These are phyloP conservation scores for Erebia palarica DNA, from an alignment of 2,888 invertebrate genomes.

Conservation along the genomic window DNA sequence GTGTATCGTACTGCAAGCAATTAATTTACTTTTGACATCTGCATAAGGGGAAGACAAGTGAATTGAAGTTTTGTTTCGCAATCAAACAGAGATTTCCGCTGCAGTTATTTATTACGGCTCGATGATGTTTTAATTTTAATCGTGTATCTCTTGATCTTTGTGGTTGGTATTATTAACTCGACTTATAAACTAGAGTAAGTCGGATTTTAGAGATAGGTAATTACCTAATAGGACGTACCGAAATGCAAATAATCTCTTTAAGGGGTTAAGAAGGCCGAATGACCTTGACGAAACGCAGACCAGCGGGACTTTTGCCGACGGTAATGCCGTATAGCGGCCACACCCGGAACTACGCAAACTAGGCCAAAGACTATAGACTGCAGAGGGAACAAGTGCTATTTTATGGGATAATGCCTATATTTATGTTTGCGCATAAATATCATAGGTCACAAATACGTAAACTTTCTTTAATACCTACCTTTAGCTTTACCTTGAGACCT, in stretches of 20 bases:
- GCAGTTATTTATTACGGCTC: slow-evolving; percentile 39
- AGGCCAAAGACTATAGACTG: too few species aligned
- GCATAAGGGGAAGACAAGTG: slow-evolving; percentile 39
- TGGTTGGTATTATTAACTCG: neutral
- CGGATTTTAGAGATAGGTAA: neutral
- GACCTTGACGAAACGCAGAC: too few species aligned
- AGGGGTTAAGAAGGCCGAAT: too few species aligned
- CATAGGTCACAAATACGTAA: too few species aligned
- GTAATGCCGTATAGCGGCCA: too few species aligned
- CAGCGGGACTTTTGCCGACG: too few species aligned
- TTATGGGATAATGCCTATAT: too few species aligned
- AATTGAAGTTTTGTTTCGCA: slow-evolving; percentile 37
- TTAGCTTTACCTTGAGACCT: too few species aligned
- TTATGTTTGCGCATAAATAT: too few species aligned
- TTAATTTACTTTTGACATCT: slow-evolving; percentile 39
- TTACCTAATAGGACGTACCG: neutral
- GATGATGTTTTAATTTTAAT: slow-evolving; percentile 9
- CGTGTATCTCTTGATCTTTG: neutral
- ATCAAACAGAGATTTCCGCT: slow-evolving; percentile 39
- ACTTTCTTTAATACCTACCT: too few species aligned
- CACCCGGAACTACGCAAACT: too few species aligned
- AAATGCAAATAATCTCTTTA: neutral
- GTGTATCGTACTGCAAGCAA: slow-evolving; percentile 23
- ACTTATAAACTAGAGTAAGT: neutral
- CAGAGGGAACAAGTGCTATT: too few species aligned